Conservation (phyloP, 2,113 vertebrate genomes). For the Mola mola region DNA sequence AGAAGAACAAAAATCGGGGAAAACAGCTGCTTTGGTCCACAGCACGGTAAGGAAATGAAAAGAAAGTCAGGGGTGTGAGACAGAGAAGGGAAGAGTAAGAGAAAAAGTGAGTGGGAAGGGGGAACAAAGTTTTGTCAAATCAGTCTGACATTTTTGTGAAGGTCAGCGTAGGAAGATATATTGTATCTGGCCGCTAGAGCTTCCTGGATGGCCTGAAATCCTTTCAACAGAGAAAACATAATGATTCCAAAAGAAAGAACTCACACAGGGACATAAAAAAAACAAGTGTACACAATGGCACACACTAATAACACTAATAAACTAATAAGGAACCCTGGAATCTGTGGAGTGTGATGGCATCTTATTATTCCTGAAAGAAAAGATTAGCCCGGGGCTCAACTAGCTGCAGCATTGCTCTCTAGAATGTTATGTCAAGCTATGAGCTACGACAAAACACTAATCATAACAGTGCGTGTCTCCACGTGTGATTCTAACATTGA, state of each 20-base stretch:
- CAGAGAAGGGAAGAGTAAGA: conserved; percentile 10
- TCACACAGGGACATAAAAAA: neutral
- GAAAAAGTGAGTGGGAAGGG: conserved; percentile 13
- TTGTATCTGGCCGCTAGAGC: neutral
- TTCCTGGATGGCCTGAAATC: conserved; percentile 40
- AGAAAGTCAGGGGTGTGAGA: neutral
- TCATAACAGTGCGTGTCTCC: conserved; percentile 20
- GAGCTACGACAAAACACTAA: conserved; percentile 36
- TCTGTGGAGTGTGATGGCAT: conserved; percentile 8
- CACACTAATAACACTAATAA: neutral
- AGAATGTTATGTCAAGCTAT: conserved; percentile 18
- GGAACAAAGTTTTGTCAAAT: conserved; percentile 54
- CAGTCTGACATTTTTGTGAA: conserved; percentile 27
- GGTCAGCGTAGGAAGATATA: neutral
- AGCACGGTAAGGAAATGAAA: conserved; percentile 51
- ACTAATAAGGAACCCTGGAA: no score
- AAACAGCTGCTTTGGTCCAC: conserved; percentile 47
- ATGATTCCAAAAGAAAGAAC: conserved; percentile 43
- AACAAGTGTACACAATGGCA: neutral
- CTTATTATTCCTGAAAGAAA: conserved; percentile 38
- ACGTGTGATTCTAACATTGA: neutral
- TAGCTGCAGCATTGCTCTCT: no score
- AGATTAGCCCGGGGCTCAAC: conserved; percentile 30
- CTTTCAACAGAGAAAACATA: conserved; percentile 35
- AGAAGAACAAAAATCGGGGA: conserved; percentile 42